Evolutionary conservation across 1,140 invertebrate species (phyloP).

Genomic region (Nephotettix cincticeps): DNA sequence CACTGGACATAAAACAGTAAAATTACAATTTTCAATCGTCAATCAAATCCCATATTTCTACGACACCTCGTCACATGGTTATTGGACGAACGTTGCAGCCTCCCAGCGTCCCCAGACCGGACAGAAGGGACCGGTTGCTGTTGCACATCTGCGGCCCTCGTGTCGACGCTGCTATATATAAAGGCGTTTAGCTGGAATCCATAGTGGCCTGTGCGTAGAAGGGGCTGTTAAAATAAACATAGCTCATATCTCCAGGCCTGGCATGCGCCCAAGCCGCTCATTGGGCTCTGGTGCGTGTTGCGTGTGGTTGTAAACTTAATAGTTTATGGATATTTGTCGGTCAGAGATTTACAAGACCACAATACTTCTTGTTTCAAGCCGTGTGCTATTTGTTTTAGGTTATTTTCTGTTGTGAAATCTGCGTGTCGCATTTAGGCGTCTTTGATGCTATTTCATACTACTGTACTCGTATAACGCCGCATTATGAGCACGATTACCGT

Average conservation of each 20-base stretch:
- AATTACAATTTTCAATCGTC: too few relatives aligned
- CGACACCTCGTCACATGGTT: too few relatives aligned
- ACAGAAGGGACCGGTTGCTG: too few relatives aligned
- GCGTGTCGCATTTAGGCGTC: too few relatives aligned
- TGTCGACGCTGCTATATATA: background rate
- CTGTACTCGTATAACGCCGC: too few relatives aligned
- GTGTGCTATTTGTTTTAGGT: background rate
- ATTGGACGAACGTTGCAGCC: too few relatives aligned
- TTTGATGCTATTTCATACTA: too few relatives aligned
- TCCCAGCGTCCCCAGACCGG: too few relatives aligned
- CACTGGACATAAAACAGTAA: too few relatives aligned
- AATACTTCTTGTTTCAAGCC: background rate
- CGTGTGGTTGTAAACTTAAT: background rate
- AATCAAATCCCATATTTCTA: too few relatives aligned
- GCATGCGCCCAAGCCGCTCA: background rate
- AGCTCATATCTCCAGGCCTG: background rate
- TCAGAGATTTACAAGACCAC: background rate
- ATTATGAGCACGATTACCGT: background rate
- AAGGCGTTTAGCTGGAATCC: background rate
- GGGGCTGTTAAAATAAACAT: conserved; percentile 5
- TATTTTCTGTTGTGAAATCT: too few relatives aligned
- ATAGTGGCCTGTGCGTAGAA: background rate
- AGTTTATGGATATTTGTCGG: background rate
- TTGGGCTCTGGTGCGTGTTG: background rate
- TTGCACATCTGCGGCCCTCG: too few relatives aligned